Evolutionary conservation across 2,797 vertebrate species (phyloP).

Genomic region (Bovichtus variegatus): DNA sequence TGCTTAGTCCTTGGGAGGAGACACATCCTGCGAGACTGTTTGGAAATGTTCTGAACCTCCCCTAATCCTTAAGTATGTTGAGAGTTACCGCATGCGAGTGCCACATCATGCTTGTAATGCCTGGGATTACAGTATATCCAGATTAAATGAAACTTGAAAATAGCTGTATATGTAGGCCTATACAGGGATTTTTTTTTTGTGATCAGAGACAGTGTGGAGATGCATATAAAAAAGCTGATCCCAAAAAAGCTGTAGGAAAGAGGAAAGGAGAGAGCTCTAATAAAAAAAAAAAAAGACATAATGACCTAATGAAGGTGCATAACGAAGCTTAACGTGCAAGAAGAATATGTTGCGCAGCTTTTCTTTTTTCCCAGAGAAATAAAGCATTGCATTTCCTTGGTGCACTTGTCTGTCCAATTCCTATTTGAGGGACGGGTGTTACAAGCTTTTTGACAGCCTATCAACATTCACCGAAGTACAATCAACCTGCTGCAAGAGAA

Average conservation of each 20-base stretch:
- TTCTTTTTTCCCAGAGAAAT: neutral
- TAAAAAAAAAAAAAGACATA: conserved; percentile 10
- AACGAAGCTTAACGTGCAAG: conserved; percentile 19
- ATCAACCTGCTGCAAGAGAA: conserved; percentile 71
- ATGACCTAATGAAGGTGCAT: neutral
- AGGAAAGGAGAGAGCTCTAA: neutral
- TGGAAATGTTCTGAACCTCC: conserved; percentile 41
- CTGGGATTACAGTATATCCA: conserved; percentile 50
- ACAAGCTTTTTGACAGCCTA: conserved; percentile 65
- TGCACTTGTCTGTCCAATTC: conserved; percentile 27
- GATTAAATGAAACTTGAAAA: conserved; percentile 53
- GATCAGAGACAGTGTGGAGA: conserved; percentile 23
- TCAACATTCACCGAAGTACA: conserved; percentile 69
- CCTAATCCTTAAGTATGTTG: conserved; percentile 47
- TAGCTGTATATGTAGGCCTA: neutral
- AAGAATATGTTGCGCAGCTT: conserved; percentile 8
- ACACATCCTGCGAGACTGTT: conserved; percentile 40
- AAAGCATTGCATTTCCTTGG: conserved; percentile 18
- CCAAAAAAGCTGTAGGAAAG: neutral
- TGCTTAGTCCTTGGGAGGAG: conserved; percentile 46
- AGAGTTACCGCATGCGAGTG: conserved; percentile 33
- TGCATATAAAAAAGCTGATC: conserved; percentile 27
- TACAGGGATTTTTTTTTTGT: conserved; percentile 23
- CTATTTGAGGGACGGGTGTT: conserved; percentile 65
- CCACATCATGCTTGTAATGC: conserved; percentile 48